Percentiles rank a stretch among this genome's conserved stretches.
phyloP scores from a whole-genome alignment of 2,797 vertebrate species.

The Leptodactylus fallax region DNA sequence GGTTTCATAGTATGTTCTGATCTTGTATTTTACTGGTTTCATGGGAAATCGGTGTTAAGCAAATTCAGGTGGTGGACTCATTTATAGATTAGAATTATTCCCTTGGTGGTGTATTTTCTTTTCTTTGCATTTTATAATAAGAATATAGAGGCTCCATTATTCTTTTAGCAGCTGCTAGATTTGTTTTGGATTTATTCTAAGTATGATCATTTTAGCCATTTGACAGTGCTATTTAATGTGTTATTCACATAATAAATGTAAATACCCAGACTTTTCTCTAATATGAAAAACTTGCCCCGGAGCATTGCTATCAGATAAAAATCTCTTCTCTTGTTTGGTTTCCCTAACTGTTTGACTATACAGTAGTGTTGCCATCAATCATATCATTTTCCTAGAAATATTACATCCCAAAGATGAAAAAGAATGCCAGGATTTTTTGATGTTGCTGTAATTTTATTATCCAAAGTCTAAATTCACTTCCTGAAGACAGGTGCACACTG shows the following conservation, averaged over 20 bases:
- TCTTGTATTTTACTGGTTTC: no score
- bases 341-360: constrained; percentile 12
- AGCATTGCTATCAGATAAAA: neutral
- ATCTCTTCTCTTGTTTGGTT: constrained; percentile 13
- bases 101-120: neutral
- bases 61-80: no score
- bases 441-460: constrained; percentile 36
- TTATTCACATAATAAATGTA: neutral
- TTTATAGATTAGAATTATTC: no score
- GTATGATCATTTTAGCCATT: neutral
- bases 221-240: neutral
- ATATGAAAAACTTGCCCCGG: neutral
- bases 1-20: no score
- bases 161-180: no score
- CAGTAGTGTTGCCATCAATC: constrained; percentile 15
- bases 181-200: neutral
- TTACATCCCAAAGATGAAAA: constrained; percentile 19
- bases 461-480: constrained; percentile 41
- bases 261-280: neutral
- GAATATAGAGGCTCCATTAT: neutral
- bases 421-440: constrained; percentile 17
- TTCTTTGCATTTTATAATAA: neutral
- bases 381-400: constrained; percentile 32
- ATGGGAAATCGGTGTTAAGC: no score
- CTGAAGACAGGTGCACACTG: constrained; percentile 27